Evolutionary conservation across 2,888 invertebrate genomes (phyloP), one percentile per base, ranked within the genome.

Genomic region (Drosophila stalkeri): DNA sequence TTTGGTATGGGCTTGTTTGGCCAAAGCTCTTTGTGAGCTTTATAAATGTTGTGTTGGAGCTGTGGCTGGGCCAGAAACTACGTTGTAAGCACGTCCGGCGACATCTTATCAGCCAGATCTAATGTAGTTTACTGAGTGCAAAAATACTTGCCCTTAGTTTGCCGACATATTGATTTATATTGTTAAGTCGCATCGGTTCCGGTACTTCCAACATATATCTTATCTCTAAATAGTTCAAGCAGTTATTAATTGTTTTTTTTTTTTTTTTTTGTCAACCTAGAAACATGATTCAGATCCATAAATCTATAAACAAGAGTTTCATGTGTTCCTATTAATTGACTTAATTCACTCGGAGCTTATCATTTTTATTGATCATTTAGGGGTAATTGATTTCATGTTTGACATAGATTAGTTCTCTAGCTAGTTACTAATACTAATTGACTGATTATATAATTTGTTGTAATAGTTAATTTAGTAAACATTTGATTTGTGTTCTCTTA

Each of bases 71-170:
- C 18, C 43, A 63, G 33, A 62, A 76, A 76, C 27, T 80, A 62
- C 56, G 54, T 41, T 72, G 64, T 54, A 65, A 68, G 64, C 65
- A 66, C 52, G 43, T 44, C 12, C 44, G 57, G 18, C 52, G 54
- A n/a, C 55, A 18, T 52, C 68, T 71, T 80, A 82, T 81, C 81
- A 86, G 31, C 49, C n/a, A 23, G 49, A 72, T 62, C 66, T 47
- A 18, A 47, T 55, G 54, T 31, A 16, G 52, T 63, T 60, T 37
- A 31, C 27, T 3, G 11, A 43, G 46, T 33, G 37, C 31, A 44
- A 47, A 64, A n/a, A 6, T 41, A 56, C 6, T 16, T 62, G 46
- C 51, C 20, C 33, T 63, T 23, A 41, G 12, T 46, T 49, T 61
- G 47, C 31, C n/a, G n/a, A 9, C 39, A 31, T 55, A 56, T 65